phyloP scores from a whole-genome alignment of 2,888 invertebrate genomes.

The Heliconius ismenius region DNA sequence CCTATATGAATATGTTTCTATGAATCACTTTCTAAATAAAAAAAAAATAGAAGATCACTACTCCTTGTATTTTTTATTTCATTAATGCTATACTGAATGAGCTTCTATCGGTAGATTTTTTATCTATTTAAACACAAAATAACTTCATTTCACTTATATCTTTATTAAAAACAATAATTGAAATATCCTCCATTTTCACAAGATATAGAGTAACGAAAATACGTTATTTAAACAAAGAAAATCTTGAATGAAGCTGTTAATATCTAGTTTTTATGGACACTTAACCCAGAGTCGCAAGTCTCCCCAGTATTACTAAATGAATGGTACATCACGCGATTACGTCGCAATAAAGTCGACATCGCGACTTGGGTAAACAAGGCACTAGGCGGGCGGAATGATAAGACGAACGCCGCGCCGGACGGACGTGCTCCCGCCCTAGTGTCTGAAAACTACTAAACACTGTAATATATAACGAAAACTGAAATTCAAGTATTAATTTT shows the following conservation, averaged over 20 bases:
- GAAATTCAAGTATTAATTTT: slow-evolving; percentile 19
- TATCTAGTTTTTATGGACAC: slow-evolving; percentile 39
- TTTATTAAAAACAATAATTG: neutral
- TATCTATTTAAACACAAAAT: neutral
- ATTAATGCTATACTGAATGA: neutral
- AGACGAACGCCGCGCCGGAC: slow-evolving; percentile 61
- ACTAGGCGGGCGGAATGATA: slow-evolving; percentile 65
- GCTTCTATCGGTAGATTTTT: neutral
- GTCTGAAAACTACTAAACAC: slow-evolving; percentile 23
- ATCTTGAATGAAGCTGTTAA: slow-evolving; percentile 22
- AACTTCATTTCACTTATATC: neutral
- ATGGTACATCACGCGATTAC: slow-evolving; percentile 50
- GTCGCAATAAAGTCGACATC: slow-evolving; percentile 56
- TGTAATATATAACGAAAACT: slow-evolving; percentile 10
- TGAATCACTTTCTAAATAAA: no score
- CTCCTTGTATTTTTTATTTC: neutral
- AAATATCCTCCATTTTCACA: neutral
- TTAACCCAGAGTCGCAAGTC: slow-evolving; percentile 32
- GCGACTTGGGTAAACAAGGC: slow-evolving; percentile 74
- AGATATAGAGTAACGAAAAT: neutral
- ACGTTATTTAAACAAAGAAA: slow-evolving; percentile 22
- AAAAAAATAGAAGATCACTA: no score
- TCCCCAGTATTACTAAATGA: slow-evolving; percentile 53
- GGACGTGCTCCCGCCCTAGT: slow-evolving; percentile 68
- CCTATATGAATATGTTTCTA: no score